phyloP scores from a whole-genome alignment of 2,113 vertebrate species.

The Pungitius pungitius region DNA sequence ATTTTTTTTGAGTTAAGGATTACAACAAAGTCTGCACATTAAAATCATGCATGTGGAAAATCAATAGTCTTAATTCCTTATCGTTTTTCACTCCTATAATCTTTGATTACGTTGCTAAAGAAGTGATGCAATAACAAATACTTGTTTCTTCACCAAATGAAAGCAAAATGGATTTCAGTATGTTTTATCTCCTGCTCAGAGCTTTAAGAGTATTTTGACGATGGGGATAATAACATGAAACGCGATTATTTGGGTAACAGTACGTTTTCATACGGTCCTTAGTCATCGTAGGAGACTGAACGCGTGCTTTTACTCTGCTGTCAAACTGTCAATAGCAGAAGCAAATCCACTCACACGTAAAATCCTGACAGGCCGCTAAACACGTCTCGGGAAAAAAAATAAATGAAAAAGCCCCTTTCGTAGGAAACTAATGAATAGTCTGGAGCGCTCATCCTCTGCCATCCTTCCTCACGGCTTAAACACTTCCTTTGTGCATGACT shows the following conservation, averaged over 20 bases:
- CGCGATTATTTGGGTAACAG: neutral
- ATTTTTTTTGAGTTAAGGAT: neutral
- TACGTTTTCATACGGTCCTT: neutral
- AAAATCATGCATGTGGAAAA: slow-evolving; percentile 16
- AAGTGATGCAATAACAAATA: neutral
- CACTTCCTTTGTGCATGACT: slow-evolving; percentile 38
- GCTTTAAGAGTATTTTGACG: too few relatives aligned
- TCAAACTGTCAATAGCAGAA: slow-evolving; percentile 38
- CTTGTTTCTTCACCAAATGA: too few relatives aligned
- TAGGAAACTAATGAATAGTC: slow-evolving; percentile 52
- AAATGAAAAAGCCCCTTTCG: slow-evolving; percentile 17
- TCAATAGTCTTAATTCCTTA: neutral
- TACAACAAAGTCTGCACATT: neutral
- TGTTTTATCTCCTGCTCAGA: too few relatives aligned
- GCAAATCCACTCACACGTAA: slow-evolving; percentile 25
- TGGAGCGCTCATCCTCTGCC: slow-evolving; percentile 24
- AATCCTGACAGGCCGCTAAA: slow-evolving; percentile 52
- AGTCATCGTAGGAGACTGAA: slow-evolving; percentile 1
- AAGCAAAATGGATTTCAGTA: too few relatives aligned
- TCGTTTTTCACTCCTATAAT: too few relatives aligned
- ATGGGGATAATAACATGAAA: too few relatives aligned
- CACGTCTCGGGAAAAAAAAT: slow-evolving; percentile 39
- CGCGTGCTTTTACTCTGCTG: slow-evolving; percentile 20
- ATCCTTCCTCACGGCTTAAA: slow-evolving; percentile 30
- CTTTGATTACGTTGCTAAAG: neutral